Evolutionary conservation across 2,888 invertebrate species (phyloP).

Genomic region (Morpho deidamia): DNA sequence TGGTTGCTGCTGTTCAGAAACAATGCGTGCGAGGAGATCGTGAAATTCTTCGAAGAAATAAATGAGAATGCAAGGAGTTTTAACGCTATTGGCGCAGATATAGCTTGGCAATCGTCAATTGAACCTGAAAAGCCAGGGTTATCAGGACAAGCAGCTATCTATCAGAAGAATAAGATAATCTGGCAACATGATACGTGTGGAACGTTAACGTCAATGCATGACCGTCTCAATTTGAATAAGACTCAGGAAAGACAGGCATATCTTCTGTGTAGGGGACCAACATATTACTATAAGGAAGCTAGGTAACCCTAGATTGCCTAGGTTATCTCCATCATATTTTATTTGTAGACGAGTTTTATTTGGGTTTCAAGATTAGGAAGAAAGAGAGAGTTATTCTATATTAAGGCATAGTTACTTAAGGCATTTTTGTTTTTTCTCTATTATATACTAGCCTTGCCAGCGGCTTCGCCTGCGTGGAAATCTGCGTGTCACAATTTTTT

Average conservation of each 20-base stretch:
- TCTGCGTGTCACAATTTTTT: too few species aligned
- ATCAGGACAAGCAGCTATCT: slow-evolving; percentile 35
- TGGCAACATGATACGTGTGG: slow-evolving; percentile 53
- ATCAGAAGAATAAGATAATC: slow-evolving; percentile 40
- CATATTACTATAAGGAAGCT: slow-evolving; percentile 72
- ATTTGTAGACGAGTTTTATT: too few species aligned
- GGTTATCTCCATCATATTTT: not conserved
- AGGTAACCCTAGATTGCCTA: slow-evolving; percentile 51
- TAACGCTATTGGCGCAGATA: slow-evolving; percentile 49
- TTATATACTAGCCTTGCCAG: too few species aligned
- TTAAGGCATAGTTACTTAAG: too few species aligned
- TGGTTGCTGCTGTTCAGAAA: slow-evolving; percentile 19
- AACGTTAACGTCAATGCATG: slow-evolving; percentile 36
- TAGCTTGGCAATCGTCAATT: slow-evolving; percentile 59
- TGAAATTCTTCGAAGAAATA: slow-evolving; percentile 43
- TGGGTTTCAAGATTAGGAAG: too few species aligned
- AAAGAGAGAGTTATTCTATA: too few species aligned
- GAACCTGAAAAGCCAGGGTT: slow-evolving; percentile 43
- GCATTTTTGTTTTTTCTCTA: too few species aligned
- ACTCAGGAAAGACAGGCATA: slow-evolving; percentile 73
- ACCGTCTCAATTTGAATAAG: slow-evolving; percentile 39
- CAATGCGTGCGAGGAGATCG: slow-evolving; percentile 31
- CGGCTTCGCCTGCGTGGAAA: too few species aligned
- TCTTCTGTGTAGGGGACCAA: slow-evolving; percentile 81
- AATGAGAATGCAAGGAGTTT: slow-evolving; percentile 46